phyloP scores from a whole-genome alignment of 2,113 vertebrate species.

The Recurvirostra avosetta region DNA sequence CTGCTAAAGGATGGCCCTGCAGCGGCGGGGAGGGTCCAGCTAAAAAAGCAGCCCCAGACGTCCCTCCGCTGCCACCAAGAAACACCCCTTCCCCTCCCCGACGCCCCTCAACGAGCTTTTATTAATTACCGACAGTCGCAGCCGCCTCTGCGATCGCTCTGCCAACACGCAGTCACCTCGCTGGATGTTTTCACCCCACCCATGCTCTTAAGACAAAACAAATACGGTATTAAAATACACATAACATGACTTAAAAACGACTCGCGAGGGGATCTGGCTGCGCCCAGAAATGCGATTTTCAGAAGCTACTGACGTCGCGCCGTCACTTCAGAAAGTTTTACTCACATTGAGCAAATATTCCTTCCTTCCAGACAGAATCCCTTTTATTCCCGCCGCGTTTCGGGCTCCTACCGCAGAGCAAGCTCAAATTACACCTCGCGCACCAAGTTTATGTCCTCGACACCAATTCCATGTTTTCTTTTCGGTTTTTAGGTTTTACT shows the following conservation, averaged over 20 bases:
- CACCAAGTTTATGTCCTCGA: neutral
- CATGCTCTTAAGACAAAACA: neutral
- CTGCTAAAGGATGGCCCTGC: neutral
- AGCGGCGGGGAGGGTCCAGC: neutral
- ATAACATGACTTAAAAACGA: fast-evolving
- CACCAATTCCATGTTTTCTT: neutral
- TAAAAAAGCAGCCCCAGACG: neutral
- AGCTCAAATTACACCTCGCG: neutral
- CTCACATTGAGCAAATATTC: neutral
- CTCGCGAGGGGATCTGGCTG: neutral
- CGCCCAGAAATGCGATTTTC: neutral
- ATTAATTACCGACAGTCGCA: too few relatives aligned
- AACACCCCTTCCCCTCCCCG: too few relatives aligned
- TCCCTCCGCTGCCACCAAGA: neutral
- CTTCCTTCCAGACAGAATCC: neutral
- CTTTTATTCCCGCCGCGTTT: neutral
- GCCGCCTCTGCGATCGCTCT: neutral
- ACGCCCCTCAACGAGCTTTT: neutral
- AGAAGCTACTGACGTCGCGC: neutral
- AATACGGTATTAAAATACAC: neutral
- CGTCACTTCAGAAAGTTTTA: neutral
- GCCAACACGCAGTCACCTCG: too few relatives aligned
- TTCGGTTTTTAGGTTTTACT: neutral
- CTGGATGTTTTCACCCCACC: neutral
- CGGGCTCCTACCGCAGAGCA: neutral